Percentiles rank a stretch among this genome's conserved stretches.
Evolutionary conservation across 2,113 vertebrate genomes (phyloP).

Genomic region (Rhombomys opimus): DNA sequence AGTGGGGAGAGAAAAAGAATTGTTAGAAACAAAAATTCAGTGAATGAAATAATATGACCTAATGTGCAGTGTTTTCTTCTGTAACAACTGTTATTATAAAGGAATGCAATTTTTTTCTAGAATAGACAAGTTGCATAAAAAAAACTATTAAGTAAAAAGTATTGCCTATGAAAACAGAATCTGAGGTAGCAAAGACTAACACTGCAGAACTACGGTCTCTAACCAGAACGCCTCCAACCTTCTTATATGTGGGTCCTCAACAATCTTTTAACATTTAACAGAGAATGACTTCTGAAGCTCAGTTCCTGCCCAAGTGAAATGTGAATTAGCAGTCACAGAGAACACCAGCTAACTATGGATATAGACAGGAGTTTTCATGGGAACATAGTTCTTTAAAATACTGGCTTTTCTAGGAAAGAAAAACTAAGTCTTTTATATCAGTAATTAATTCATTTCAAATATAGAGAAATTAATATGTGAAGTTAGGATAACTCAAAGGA

Average conservation of each 20-base stretch:
- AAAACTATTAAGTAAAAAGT: conserved; percentile 10
- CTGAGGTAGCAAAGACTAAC: background rate
- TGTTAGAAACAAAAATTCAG: background rate
- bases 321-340: background rate
- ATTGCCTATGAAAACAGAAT: background rate
- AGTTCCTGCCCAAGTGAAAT: background rate
- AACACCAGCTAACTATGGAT: background rate
- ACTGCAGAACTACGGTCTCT: background rate
- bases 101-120: background rate
- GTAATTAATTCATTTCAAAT: background rate
- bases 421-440: background rate
- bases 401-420: background rate
- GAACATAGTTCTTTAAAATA: conserved; percentile 17
- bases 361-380: background rate
- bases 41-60: background rate
- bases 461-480: background rate
- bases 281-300: background rate
- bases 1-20: too few relatives aligned
- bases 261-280: conserved; percentile 25
- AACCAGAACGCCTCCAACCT: background rate
- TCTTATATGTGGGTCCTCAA: background rate
- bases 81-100: background rate
- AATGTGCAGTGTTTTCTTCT: background rate
- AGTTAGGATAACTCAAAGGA: conserved; percentile 1
- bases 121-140: conserved; percentile 26